Percentiles rank a stretch among this genome's conserved stretches.
These are phyloP conservation scores for Acronicta leporina DNA, from an alignment of 2,888 invertebrate species.

Conservation along the genomic window DNA sequence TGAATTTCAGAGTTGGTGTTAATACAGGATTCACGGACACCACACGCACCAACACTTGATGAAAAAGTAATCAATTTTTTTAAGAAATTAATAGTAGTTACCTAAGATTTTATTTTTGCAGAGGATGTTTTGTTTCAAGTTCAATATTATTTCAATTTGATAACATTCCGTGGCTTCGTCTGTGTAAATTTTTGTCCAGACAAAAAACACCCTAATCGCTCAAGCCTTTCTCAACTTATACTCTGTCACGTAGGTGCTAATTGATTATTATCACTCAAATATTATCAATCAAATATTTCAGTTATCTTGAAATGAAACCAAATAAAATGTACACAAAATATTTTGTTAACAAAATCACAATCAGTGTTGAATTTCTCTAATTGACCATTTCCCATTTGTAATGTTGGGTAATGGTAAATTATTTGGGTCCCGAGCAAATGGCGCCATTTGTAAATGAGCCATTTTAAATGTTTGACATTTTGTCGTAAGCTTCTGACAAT, in stretches of 20 bases:
- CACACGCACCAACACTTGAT: slow-evolving; percentile 11
- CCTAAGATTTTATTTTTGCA: no score
- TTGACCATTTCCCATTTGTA: slow-evolving; percentile 29
- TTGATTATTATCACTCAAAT: no score
- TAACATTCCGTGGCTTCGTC: no score
- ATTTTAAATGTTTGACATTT: slow-evolving; percentile 51
- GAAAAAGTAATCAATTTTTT: slow-evolving; percentile 9
- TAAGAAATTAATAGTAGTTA: no score
- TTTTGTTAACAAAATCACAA: slow-evolving; percentile 14
- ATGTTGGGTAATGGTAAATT: slow-evolving; percentile 42
- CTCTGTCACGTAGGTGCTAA: no score
- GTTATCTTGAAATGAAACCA: not conserved
- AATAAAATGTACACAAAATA: not conserved
- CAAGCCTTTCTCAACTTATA: no score
- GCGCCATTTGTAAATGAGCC: slow-evolving; percentile 31
- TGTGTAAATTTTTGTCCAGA: no score
- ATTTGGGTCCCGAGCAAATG: slow-evolving; percentile 21
- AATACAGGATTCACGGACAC: slow-evolving; percentile 27
- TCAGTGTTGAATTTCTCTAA: slow-evolving; percentile 31
- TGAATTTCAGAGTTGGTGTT: slow-evolving; percentile 34
- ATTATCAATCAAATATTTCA: no score
- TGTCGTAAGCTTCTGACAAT: slow-evolving; percentile 35
- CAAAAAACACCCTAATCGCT: no score
- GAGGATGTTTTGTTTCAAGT: no score
- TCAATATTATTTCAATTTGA: no score